Evolutionary conservation across 1,140 invertebrate genomes (phyloP).

Genomic region (Helicorthomorpha holstii): DNA sequence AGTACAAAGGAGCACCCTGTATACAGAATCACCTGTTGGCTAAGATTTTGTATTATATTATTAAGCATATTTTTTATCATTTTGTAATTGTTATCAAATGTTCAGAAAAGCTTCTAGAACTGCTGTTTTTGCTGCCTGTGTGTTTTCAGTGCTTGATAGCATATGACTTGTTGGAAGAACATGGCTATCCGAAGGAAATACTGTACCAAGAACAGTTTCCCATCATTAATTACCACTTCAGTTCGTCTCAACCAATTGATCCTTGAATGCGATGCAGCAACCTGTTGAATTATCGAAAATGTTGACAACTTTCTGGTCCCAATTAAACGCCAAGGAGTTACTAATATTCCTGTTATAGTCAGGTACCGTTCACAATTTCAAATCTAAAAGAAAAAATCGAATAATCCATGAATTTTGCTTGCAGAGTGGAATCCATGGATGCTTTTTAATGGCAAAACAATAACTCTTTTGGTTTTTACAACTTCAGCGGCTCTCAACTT

Average conservation of each 20-base stretch:
- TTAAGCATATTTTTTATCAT: neutral
- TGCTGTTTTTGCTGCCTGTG: neutral
- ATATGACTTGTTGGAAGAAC: slow-evolving; percentile 29
- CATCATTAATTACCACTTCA: neutral
- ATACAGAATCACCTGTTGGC: neutral
- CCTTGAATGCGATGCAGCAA: slow-evolving; percentile 37
- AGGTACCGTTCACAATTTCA: slow-evolving; percentile 24
- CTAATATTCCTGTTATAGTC: slow-evolving; percentile 29
- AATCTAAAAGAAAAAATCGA: no score
- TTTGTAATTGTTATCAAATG: neutral
- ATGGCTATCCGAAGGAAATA: slow-evolving; percentile 21
- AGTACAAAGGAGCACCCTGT: neutral
- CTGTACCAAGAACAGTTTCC: neutral
- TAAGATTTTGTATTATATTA: neutral
- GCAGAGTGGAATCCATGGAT: slow-evolving; percentile 41
- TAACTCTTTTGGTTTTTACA: no score
- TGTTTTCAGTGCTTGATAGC: no score
- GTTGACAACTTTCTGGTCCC: slow-evolving; percentile 34
- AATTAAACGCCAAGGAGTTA: slow-evolving; percentile 34
- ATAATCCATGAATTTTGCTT: slow-evolving; percentile 1
- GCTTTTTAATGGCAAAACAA: no score
- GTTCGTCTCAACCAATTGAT: slow-evolving; percentile 22
- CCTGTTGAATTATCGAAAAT: slow-evolving; percentile 37
- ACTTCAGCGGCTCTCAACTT: no score
- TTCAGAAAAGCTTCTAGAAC: neutral